Percentiles rank a stretch among this genome's conserved stretches.
phyloP scores from a whole-genome alignment of 2,888 invertebrate species.

The Caenorhabditis doughertyi region DNA sequence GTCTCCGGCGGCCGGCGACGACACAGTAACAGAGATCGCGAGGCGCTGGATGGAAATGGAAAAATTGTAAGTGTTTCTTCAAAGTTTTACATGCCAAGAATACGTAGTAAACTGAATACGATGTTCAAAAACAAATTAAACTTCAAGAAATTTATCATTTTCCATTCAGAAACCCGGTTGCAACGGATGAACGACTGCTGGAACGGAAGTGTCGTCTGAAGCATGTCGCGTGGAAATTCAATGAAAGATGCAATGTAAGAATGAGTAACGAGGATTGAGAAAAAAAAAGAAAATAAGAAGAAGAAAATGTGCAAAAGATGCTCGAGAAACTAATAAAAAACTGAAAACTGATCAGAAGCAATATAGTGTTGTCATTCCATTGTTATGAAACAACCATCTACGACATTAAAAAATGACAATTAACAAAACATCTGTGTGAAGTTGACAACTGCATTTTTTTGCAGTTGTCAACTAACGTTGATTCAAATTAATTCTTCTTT shows the following conservation, averaged over 20 bases:
- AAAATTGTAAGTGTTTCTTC: slow-evolving; percentile 3
- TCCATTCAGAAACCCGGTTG: neutral
- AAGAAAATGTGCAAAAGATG: neutral
- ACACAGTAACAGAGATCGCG: slow-evolving; percentile 10
- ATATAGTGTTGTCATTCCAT: no score
- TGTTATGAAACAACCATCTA: no score
- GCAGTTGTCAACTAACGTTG: neutral
- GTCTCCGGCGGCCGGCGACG: neutral
- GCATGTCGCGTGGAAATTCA: slow-evolving; percentile 54
- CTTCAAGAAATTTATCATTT: neutral
- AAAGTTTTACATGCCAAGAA: no score
- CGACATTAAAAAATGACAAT: no score
- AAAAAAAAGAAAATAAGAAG: neutral
- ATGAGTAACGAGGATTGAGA: neutral
- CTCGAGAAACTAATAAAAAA: neutral
- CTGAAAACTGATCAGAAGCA: no score
- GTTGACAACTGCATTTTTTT: no score
- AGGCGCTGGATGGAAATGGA: slow-evolving; percentile 19
- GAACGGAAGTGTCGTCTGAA: slow-evolving; percentile 24
- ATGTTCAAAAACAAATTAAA: neutral
- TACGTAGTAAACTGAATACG: neutral
- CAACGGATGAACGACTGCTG: slow-evolving; percentile 8
- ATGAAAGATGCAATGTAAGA: slow-evolving; percentile 31
- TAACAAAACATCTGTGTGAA: no score
- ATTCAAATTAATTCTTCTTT: neutral